Conservation (phyloP, 2,797 vertebrate species). For the Loris lydekkerianus region DNA sequence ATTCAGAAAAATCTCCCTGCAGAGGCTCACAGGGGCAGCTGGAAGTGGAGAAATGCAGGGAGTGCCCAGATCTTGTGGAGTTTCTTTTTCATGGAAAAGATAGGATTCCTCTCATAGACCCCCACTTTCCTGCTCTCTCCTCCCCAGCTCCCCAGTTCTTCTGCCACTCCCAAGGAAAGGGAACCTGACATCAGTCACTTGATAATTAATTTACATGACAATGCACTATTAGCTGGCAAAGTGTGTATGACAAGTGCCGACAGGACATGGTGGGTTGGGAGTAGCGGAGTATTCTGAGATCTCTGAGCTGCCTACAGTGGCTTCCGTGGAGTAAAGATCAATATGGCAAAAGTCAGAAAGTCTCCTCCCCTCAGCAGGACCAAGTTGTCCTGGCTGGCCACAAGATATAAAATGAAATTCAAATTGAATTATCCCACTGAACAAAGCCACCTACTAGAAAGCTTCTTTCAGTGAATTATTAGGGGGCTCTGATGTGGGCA, state of each 20-base stretch:
- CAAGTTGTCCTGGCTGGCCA: background rate
- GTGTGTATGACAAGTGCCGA: rapidly evolving
- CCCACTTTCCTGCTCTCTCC: background rate
- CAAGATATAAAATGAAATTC: conserved; percentile 5
- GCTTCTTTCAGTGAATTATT: background rate
- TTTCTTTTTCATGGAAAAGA: conserved; percentile 38
- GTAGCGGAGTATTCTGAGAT: background rate
- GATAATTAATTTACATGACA: conserved; percentile 75
- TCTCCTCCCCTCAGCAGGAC: background rate
- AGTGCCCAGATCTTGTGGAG: conserved; percentile 61
- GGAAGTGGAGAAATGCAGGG: conserved; percentile 62
- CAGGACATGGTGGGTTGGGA: rapidly evolving
- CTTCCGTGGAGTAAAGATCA: background rate
- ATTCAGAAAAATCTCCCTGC: conserved; percentile 83
- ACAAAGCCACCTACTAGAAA: background rate
- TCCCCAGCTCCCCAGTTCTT: background rate
- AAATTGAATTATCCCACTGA: background rate
- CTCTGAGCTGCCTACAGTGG: background rate
- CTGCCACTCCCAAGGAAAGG: conserved; percentile 20
- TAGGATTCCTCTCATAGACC: background rate
- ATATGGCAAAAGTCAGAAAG: background rate
- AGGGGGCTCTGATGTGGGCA: background rate
- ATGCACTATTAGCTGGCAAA: background rate
- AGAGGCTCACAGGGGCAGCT: conserved; percentile 61
- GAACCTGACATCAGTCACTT: conserved; percentile 68